Base-by-base conservation (phyloP, 1,140 invertebrate genomes). In the Polypedilum pembai region DNA sequence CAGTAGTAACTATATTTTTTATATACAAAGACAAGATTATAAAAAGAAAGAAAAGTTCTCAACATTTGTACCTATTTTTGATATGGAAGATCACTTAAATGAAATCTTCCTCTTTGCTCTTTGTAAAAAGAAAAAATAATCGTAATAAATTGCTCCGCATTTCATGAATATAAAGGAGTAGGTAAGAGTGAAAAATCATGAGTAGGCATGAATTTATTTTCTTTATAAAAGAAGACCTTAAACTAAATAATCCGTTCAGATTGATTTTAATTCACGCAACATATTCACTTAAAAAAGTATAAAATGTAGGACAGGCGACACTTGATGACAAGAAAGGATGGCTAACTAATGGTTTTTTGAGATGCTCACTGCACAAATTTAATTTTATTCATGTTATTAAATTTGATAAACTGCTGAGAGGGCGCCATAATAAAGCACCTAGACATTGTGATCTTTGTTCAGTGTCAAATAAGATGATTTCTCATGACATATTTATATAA, bases 281-380 rank as follows among this genome's bases (percentile, higher is more conserved):
- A 33, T 33, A 5, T 33, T 33, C 24, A 33, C 24, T 33, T 33
- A 1, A 33, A 33, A 33, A 33, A 33, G 24, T 33, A 33, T 33
- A 33, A 33, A 33, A 33, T 33, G 24, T 33, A 5, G 24, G 24
- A 33, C 24, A 33, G 5, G 24, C 24, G 24, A 33, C 24, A 5
- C 24, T 33, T 33, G 5, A 56, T 56, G 12, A 56, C 12, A 1
- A 56, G n/a, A 56, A 56, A 56, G n/a, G 45, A 56, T 56, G 45
- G 18, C n/a, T 69, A 69, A 69, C n/a, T 69, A 69, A 69, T 69
- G 65, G 65, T 20, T 69, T 69, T 69, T 69, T 69, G 10, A 69
- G 20, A 69, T 69, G 65, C 8, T 18, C 65, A 56, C 45, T 56
- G 45, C 45, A 56, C 65, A 69, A 69, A 69, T 69, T 69, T 5